A percentile compares a stretch with the other conserved stretches of the same genome.
Evolutionary conservation across 2,113 vertebrate species (phyloP).

Genomic region (human (Homo sapiens)): DNA sequence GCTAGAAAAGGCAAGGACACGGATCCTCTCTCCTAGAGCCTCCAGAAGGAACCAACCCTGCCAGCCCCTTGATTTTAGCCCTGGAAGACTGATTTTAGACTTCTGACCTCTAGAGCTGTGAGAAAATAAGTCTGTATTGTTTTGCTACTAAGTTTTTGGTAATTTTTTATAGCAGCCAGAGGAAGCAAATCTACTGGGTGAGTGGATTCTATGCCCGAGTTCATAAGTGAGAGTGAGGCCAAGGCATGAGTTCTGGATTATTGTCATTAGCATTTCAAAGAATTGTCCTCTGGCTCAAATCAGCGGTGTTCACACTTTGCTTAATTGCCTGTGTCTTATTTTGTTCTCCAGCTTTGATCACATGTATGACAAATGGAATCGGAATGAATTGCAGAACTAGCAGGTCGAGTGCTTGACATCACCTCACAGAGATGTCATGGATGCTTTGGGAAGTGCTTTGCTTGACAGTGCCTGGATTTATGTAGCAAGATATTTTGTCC

Average conservation of each 20-base stretch:
- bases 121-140: not conserved
- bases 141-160: not conserved
- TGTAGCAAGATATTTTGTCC: not conserved
- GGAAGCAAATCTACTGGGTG: not conserved
- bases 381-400: not conserved
- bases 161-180: not conserved
- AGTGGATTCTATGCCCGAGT: not conserved
- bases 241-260: not conserved
- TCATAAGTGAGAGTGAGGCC: not conserved
- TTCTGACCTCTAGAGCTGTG: not conserved
- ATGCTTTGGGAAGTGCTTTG: not conserved
- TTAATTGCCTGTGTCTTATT: not conserved
- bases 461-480: not conserved
- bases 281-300: not conserved
- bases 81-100: not conserved
- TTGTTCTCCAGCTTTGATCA: conserved; percentile 20
- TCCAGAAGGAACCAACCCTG: not conserved
- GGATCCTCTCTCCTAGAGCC: not conserved
- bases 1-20: not conserved
- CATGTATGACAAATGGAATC: not conserved
- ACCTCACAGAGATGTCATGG: not conserved
- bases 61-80: not conserved
- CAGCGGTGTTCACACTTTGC: not conserved
- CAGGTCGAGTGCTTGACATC: not conserved
- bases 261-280: not conserved